Evolutionary conservation across 2,797 vertebrate species (phyloP).

Genomic region (Neostethus bicornis): DNA sequence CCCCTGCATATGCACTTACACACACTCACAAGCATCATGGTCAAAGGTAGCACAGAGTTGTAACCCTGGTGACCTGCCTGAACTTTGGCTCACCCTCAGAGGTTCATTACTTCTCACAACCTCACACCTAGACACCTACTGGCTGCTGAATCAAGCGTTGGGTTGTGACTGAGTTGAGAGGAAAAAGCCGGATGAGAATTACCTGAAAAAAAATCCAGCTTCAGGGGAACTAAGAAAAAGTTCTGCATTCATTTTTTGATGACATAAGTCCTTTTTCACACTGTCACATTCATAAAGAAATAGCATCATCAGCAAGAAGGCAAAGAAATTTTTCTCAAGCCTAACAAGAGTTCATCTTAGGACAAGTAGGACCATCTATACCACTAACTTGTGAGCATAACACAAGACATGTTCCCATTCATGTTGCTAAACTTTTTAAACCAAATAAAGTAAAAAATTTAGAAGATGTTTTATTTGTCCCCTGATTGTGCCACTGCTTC

Average conservation of each 20-base stretch:
- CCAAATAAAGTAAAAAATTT: background rate
- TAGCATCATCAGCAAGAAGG: conserved; percentile 30
- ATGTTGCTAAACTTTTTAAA: conserved; percentile 1
- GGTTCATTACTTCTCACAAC: conserved; percentile 45
- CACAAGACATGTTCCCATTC: conserved; percentile 4
- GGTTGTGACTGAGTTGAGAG: conserved; percentile 37
- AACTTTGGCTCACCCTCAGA: conserved; percentile 69
- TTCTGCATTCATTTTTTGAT: conserved; percentile 12
- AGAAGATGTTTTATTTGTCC: background rate
- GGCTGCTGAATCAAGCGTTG: conserved; percentile 27
- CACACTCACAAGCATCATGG: conserved; percentile 21
- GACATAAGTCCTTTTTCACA: conserved; percentile 25
- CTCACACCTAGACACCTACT: conserved; percentile 59
- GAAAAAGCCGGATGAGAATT: conserved; percentile 6
- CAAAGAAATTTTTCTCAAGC: conserved; percentile 8
- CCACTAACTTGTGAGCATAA: background rate
- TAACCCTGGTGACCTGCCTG: conserved; percentile 56
- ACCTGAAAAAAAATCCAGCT: background rate
- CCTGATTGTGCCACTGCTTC: background rate
- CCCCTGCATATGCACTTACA: conserved; percentile 18
- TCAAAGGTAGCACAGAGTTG: conserved; percentile 13
- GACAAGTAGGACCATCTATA: background rate
- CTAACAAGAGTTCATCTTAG: conserved; percentile 9
- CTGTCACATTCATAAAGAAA: conserved; percentile 18
- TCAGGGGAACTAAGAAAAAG: conserved; percentile 31